Percentiles rank a stretch among this genome's conserved stretches.
Conservation (phyloP, 2,113 vertebrate genomes). For the Paracanthobrama guichenoti region DNA sequence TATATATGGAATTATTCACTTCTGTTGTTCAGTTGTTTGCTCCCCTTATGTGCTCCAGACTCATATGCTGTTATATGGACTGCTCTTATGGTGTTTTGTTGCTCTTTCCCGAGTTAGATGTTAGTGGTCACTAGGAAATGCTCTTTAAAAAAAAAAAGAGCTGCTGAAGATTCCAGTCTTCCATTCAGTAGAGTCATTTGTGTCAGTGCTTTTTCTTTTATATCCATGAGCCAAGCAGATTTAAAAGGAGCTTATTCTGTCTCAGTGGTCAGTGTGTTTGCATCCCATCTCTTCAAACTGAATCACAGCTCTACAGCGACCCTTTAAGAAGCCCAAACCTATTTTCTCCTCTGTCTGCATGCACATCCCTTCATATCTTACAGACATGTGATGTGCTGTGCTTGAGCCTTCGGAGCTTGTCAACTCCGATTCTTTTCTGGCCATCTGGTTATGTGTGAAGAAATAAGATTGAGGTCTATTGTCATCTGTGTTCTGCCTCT, state of each 20-base stretch:
- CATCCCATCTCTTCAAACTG: not conserved
- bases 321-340: not conserved
- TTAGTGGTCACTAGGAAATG: not conserved
- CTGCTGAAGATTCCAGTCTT: not conserved
- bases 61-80: too few relatives aligned
- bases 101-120: not conserved
- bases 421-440: not conserved
- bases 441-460: constrained; percentile 10
- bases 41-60: too few relatives aligned
- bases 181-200: not conserved
- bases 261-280: not conserved
- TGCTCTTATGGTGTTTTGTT: too few relatives aligned
- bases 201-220: not conserved
- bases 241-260: not conserved
- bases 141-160: not conserved
- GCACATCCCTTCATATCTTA: not conserved
- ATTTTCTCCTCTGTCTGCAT: not conserved
- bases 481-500: constrained; percentile 41
- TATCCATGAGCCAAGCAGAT: not conserved
- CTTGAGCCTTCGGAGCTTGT: constrained; percentile 10
- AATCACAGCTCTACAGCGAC: not conserved
- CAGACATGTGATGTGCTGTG: not conserved
- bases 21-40: too few relatives aligned
- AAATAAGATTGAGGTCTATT: constrained; percentile 50
- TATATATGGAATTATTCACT: too few relatives aligned